Evolutionary conservation across 1,140 invertebrate species (phyloP), one percentile per base, ranked within the genome.

Genomic region (Colletes gigas): DNA sequence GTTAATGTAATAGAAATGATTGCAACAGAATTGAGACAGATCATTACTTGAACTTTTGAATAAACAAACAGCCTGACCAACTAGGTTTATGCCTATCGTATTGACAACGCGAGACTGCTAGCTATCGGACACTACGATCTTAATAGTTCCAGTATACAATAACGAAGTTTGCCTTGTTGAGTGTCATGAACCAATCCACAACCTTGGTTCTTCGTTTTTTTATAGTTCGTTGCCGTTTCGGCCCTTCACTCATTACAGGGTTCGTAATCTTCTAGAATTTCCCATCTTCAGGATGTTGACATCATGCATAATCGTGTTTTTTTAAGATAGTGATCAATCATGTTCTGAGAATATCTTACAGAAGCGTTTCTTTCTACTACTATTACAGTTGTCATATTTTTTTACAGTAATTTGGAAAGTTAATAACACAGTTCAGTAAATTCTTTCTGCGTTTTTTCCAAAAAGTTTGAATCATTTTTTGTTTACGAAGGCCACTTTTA

Each of bases 231-330:
- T 39, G 15, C 50, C 50, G 8, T 10, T n/a, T 17, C 15, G 21
- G 10, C 50, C 67, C 67, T 69, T 69, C 67, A 55, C 67, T 69
- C 19, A 54, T 39, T 68, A 8, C 39, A 44, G 54, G 44, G 44
- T 47, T 47, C 44, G 30, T 30, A 30, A 30, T 30, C 30, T 30
- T 30, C 30, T 30, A 30, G 30, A 52, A 52, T 52, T 52, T 12
- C 9, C n/a, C 54, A 57, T 57, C 17, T 57, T n/a, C 4, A 19
- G 44, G 44, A 47, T 47, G 44, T 3, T 47, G 44, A 12, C 50
- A 50, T 50, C 44, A 21, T 19, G 50, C 7, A 21, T 21, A n/a
- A 17, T 55, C 14, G 17, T 57, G 55, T 19, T 59, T n/a, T n/a
- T 21, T 8, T 21, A 59, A 19, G 7, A 7, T 2, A 9, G 5